Percentiles rank a stretch among this genome's conserved stretches.
phyloP scores from a whole-genome alignment of 2,888 invertebrate genomes.

The Trypoxylon attenuatum region DNA sequence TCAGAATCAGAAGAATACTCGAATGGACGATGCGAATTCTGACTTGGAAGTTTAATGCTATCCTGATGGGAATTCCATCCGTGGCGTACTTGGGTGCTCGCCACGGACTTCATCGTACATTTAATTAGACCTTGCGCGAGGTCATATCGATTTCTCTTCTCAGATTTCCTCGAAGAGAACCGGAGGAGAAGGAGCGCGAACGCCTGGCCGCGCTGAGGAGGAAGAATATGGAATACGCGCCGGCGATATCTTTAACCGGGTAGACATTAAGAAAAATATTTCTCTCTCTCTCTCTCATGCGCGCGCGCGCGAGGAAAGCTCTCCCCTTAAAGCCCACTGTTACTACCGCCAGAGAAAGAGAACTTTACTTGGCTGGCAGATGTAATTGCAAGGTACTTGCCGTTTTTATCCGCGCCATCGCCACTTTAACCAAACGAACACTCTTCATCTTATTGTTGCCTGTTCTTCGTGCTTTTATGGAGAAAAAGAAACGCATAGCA shows the following conservation, averaged over 20 bases:
- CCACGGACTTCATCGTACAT: slow-evolving; percentile 50
- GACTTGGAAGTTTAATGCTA: too few relatives aligned
- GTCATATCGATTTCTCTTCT: slow-evolving; percentile 55
- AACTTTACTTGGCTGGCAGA: slow-evolving; percentile 58
- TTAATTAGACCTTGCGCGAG: slow-evolving; percentile 56
- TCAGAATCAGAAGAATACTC: too few relatives aligned
- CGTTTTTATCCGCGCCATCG: slow-evolving; percentile 68
- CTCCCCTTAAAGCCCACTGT: too few relatives aligned
- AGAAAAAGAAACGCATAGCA: slow-evolving; percentile 65
- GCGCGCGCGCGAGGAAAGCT: too few relatives aligned
- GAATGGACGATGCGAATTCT: too few relatives aligned
- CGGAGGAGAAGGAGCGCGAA: not conserved
- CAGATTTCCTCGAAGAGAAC: slow-evolving; percentile 39
- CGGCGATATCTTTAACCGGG: too few relatives aligned
- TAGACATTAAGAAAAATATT: too few relatives aligned
- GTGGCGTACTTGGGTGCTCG: slow-evolving; percentile 38
- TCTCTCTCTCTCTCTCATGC: too few relatives aligned
- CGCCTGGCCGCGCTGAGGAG: slow-evolving; percentile 7
- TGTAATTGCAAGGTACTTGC: slow-evolving; percentile 70
- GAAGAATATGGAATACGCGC: slow-evolving; percentile 4
- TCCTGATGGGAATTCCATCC: slow-evolving; percentile 53
- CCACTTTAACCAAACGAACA: slow-evolving; percentile 65
- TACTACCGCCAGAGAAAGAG: too few relatives aligned
- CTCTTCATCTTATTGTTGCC: slow-evolving; percentile 70
- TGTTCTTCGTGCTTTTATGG: slow-evolving; percentile 67